Evolutionary conservation across 2,113 vertebrate species (phyloP).

Genomic region (Mesoclemmys tuberculata): DNA sequence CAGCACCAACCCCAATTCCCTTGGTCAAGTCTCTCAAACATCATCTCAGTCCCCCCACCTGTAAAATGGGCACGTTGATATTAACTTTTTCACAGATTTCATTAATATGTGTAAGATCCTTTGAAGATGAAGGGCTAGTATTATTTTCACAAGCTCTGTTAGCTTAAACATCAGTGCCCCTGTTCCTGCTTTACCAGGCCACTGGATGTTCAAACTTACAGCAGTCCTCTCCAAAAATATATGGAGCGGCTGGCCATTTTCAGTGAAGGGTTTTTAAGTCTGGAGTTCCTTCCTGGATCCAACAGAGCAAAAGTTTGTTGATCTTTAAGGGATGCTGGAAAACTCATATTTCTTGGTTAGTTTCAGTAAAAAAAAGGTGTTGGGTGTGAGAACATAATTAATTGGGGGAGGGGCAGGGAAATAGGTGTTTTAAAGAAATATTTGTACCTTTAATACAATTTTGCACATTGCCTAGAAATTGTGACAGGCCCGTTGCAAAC

Average conservation of each 20-base stretch:
- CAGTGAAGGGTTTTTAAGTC: fast-evolving
- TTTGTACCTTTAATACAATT: background rate
- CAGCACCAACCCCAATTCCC: constrained; percentile 1
- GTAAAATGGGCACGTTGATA: too few relatives aligned
- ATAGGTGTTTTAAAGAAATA: background rate
- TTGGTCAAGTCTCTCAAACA: too few relatives aligned
- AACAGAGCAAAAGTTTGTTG: fast-evolving
- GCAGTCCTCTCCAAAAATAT: fast-evolving
- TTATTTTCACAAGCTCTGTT: background rate
- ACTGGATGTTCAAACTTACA: background rate
- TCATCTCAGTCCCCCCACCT: background rate
- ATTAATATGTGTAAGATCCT: constrained; percentile 48
- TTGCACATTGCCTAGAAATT: background rate
- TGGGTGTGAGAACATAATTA: background rate
- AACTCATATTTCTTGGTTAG: background rate
- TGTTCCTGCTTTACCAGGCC: background rate
- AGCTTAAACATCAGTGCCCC: constrained; percentile 30
- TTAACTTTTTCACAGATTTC: constrained; percentile 44
- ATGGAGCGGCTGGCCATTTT: background rate
- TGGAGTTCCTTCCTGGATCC: background rate
- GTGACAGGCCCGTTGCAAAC: background rate
- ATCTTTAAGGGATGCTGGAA: background rate
- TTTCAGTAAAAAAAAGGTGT: background rate
- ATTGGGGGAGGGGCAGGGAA: background rate
- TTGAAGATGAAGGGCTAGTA: constrained; percentile 54